A percentile compares a stretch with the other conserved stretches of the same genome.
These are phyloP conservation scores for Psittacula cyanocephala DNA, from an alignment of 2,113 vertebrate genomes.

Conservation along the genomic window DNA sequence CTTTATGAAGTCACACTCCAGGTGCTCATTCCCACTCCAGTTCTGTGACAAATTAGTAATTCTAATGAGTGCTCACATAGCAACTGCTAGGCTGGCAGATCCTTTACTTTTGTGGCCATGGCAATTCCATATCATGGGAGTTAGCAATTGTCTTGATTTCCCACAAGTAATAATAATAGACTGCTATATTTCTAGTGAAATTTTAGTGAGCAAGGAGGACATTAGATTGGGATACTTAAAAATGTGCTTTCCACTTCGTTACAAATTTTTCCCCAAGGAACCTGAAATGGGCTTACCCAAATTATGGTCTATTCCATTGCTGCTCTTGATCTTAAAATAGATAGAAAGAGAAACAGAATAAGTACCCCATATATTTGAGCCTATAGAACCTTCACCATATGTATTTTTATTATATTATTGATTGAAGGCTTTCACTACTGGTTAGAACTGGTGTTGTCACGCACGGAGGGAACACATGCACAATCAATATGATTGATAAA, in stretches of 20 bases:
- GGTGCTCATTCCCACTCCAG: neutral
- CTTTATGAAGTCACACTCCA: neutral
- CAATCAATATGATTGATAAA: too few species aligned
- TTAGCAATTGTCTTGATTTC: neutral
- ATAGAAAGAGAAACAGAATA: neutral
- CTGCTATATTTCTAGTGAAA: neutral
- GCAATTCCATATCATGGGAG: neutral
- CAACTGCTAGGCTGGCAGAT: neutral
- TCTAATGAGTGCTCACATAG: neutral
- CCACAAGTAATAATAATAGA: slow-evolving; percentile 11
- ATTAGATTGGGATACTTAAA: neutral
- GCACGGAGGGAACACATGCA: too few species aligned
- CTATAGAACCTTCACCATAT: neutral
- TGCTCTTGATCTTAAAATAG: slow-evolving; percentile 11
- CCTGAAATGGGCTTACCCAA: neutral
- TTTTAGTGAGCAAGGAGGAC: slow-evolving; percentile 38
- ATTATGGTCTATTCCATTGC: neutral
- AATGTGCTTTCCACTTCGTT: neutral
- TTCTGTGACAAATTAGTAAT: slow-evolving; percentile 11
- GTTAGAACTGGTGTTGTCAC: neutral
- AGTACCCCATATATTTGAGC: neutral
- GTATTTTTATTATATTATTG: neutral
- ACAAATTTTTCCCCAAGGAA: neutral
- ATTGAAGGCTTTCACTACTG: neutral
- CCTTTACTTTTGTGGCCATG: neutral